Percentiles rank a stretch among this genome's conserved stretches.
Evolutionary conservation across 2,888 invertebrate species (phyloP).

Genomic region (Machimus rusticus): DNA sequence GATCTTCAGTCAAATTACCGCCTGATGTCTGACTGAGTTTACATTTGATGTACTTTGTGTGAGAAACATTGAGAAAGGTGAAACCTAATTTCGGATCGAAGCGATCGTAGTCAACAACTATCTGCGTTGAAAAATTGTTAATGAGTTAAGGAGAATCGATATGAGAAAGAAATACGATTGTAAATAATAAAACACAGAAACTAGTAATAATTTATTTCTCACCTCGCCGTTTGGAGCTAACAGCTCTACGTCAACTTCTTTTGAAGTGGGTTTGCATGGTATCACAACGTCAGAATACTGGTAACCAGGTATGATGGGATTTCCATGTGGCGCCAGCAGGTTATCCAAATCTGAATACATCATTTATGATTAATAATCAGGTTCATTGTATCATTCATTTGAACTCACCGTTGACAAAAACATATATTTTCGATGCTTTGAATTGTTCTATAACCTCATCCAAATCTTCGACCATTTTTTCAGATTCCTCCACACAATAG

Average conservation of each 20-base stretch:
- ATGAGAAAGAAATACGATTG: neutral
- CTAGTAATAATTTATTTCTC: constrained; percentile 44
- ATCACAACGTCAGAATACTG: constrained; percentile 64
- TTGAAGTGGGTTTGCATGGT: constrained; percentile 72
- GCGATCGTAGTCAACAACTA: neutral
- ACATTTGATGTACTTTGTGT: constrained; percentile 29
- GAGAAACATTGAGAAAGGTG: constrained; percentile 29
- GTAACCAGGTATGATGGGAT: constrained; percentile 56
- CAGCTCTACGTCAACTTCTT: constrained; percentile 65
- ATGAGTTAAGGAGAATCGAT: neutral
- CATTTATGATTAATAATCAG: neutral
- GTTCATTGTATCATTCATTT: neutral
- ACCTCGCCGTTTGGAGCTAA: constrained; percentile 60
- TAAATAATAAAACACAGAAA: neutral
- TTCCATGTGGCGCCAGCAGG: constrained; percentile 61
- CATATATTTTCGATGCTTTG: constrained; percentile 64
- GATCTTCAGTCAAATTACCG: constrained; percentile 17
- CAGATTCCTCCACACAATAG: constrained; percentile 62
- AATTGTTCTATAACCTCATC: constrained; percentile 57
- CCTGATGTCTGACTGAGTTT: neutral
- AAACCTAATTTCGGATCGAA: constrained; percentile 44
- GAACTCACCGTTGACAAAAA: constrained; percentile 66
- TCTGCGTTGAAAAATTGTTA: constrained; percentile 16
- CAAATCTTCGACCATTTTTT: constrained; percentile 51
- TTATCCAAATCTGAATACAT: constrained; percentile 60